A percentile compares a stretch with the other conserved stretches of the same genome.
These are phyloP conservation scores for Dicrostonyx torquatus DNA, from an alignment of 2,797 vertebrate genomes.

Conservation along the genomic window DNA sequence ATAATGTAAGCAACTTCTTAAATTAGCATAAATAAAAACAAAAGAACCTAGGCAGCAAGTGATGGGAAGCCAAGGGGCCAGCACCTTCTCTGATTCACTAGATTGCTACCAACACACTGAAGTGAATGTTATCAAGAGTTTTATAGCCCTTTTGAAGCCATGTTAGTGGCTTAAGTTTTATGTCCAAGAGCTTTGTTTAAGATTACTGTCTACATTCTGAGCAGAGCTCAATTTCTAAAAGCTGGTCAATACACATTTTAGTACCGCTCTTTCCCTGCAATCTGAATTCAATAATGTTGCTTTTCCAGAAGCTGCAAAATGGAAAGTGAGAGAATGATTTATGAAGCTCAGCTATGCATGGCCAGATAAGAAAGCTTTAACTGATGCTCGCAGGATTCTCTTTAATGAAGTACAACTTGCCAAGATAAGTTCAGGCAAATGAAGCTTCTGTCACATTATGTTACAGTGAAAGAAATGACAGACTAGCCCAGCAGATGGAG, in stretches of 20 bases:
- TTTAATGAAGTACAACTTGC: conserved; percentile 91
- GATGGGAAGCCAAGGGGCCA: conserved; percentile 58
- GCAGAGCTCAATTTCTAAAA: conserved; percentile 83
- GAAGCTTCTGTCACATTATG: conserved; percentile 89
- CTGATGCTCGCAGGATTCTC: conserved; percentile 87
- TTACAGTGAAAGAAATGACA: conserved; percentile 87
- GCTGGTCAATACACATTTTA: conserved; percentile 88
- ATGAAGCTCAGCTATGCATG: conserved; percentile 88
- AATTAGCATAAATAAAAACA: conserved; percentile 64
- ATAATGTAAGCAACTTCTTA: neutral
- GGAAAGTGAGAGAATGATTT: conserved; percentile 90
- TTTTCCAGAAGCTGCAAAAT: conserved; percentile 86
- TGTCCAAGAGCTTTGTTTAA: conserved; percentile 83
- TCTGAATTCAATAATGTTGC: conserved; percentile 89
- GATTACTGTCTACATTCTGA: conserved; percentile 83
- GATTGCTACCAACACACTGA: conserved; percentile 74
- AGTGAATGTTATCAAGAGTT: conserved; percentile 75
- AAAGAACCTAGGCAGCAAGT: conserved; percentile 22
- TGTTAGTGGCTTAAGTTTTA: conserved; percentile 82
- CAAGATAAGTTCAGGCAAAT: conserved; percentile 90
- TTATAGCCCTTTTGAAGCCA: conserved; percentile 79
- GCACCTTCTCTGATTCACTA: conserved; percentile 65
- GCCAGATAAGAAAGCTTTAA: conserved; percentile 88
- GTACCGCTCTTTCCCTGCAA: conserved; percentile 84
- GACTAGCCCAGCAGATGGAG: conserved; percentile 86